phyloP scores from a whole-genome alignment of 1,140 invertebrate genomes.

The Meloidogyne floridensis region DNA sequence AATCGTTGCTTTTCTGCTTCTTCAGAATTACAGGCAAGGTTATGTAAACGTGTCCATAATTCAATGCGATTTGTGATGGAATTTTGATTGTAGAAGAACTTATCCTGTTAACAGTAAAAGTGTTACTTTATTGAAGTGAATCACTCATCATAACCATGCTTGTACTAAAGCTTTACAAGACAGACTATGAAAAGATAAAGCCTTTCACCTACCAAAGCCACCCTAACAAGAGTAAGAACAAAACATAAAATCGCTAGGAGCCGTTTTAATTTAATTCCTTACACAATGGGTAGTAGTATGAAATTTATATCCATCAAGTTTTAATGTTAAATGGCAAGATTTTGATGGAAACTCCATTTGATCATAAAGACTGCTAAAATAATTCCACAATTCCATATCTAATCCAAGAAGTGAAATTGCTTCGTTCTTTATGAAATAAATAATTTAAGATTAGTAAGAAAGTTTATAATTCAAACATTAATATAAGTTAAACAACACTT shows the following conservation, averaged over 20 bases:
- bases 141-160: too few species aligned
- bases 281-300: not conserved
- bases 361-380: not conserved
- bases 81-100: not conserved
- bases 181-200: too few species aligned
- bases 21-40: not conserved
- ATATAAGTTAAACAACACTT: too few species aligned
- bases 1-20: not conserved
- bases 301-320: not conserved
- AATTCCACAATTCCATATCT: not conserved
- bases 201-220: too few species aligned
- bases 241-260: too few species aligned
- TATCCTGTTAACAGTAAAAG: too few species aligned
- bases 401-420: slow-evolving; percentile 4
- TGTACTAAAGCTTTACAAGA: too few species aligned
- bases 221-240: too few species aligned
- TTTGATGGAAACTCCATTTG: not conserved
- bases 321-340: not conserved
- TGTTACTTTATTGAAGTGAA: too few species aligned
- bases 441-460: not conserved
- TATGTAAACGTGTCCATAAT: not conserved
- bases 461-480: too few species aligned
- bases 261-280: too few species aligned
- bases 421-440: not conserved
- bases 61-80: not conserved